Evolutionary conservation across 2,113 vertebrate species (phyloP).

Genomic region (Paraplagusia blochii): DNA sequence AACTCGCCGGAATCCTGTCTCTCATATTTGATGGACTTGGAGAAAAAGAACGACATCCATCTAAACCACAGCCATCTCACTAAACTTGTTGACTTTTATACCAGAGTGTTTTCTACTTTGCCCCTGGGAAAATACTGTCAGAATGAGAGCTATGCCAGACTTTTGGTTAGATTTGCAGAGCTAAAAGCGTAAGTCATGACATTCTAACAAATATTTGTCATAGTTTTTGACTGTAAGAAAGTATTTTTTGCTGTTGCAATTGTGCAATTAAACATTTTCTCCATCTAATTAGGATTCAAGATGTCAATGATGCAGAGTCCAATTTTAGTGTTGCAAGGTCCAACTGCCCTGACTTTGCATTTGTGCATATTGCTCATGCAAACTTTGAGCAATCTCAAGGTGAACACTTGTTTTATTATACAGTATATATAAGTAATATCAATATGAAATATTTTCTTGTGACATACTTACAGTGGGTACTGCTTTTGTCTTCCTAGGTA

Average conservation of each 20-base stretch:
- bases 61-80: slow-evolving; percentile 76
- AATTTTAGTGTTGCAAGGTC: slow-evolving; percentile 88
- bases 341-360: slow-evolving; percentile 91
- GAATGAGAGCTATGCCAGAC: slow-evolving; percentile 89
- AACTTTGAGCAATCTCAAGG: slow-evolving; percentile 91
- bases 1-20: slow-evolving; percentile 89
- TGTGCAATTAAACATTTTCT: not conserved
- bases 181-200: slow-evolving; percentile 86
- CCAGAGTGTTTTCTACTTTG: slow-evolving; percentile 84
- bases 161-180: slow-evolving; percentile 92
- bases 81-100: slow-evolving; percentile 85
- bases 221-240: not conserved
- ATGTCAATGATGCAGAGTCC: slow-evolving; percentile 86
- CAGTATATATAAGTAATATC: not conserved
- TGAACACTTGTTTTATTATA: slow-evolving; percentile 44
- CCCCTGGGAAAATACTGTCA: slow-evolving; percentile 84
- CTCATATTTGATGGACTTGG: slow-evolving; percentile 82
- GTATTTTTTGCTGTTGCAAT: too few species aligned
- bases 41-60: slow-evolving; percentile 82
- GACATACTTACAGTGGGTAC: too few species aligned
- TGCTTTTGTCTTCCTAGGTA: slow-evolving; percentile 72
- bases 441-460: slow-evolving; percentile 1
- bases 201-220: not conserved
- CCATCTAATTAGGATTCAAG: slow-evolving; percentile 68
- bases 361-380: slow-evolving; percentile 92